Evolutionary conservation across 2,888 invertebrate species (phyloP), one percentile per base, ranked within the genome.

Genomic region (Drosophila siamana): DNA sequence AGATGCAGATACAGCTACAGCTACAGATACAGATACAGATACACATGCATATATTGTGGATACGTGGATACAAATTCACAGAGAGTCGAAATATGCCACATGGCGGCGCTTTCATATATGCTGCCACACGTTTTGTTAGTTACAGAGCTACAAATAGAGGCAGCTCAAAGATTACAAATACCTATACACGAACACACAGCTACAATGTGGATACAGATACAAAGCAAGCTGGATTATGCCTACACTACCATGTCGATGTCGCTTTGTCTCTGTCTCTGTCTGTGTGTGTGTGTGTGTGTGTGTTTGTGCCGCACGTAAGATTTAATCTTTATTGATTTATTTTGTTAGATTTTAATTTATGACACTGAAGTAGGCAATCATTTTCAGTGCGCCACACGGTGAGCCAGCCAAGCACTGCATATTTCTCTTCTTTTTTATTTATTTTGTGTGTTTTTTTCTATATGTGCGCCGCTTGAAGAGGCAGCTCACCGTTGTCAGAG

Each of bases 281-380:
- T 55, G 62, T 56, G n/a, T 33, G 33, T 60, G 26, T 41, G 28
- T 54, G 16, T 46, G 7, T 41, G 59, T 64, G 54, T 67, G 47
- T 60, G 60, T 71, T 48, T 68, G 64, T 69, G 62, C 47, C 24
- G 55, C 85, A 80, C 79, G 79, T 83, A 74, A 86, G 90, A 90
- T 90, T 88, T 90, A 90, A 90, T 90, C 90, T 89, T 80, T 90
- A 90, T 90, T 90, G 90, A 90, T 90, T 90, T 90, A 90, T 90
- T 90, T 89, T 86, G 86, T 89, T 86, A 77, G 87, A 80, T 87
- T 89, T 88, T 86, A 88, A 89, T 90, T 89, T 86, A 86, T 89
- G 89, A 86, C 86, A 72, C 76, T 67, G 73, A 87, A 77, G 83
- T 86, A 87, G 86, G 89, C 85, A 84, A 88, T 86, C 73, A 86